A percentile compares a stretch with the other conserved stretches of the same genome.
Evolutionary conservation across 2,888 invertebrate species (phyloP).

Genomic region (Oligia fasciuncula): DNA sequence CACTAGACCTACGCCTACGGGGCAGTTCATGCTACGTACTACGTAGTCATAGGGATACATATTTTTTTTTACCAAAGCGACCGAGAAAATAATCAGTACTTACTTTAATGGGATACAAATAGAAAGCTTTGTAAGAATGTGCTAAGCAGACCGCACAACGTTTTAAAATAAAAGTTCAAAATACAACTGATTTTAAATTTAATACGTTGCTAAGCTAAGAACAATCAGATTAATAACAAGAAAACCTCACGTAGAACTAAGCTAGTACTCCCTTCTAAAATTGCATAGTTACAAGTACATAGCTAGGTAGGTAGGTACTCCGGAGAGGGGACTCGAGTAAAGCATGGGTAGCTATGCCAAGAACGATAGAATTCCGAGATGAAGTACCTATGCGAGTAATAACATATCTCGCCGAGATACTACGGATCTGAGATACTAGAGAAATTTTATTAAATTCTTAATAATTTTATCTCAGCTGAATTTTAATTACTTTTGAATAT

Average conservation of each 20-base stretch:
- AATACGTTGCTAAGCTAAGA: neutral
- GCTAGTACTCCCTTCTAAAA: slow-evolving; percentile 6
- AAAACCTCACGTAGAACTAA: neutral
- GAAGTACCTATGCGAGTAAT: slow-evolving; percentile 35
- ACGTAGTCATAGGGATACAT: neutral
- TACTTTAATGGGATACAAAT: neutral
- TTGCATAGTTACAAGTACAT: slow-evolving; percentile 9
- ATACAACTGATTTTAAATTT: neutral
- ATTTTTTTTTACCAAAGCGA: neutral
- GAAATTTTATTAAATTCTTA: slow-evolving; percentile 54
- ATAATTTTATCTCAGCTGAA: slow-evolving; percentile 48
- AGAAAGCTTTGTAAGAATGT: too few relatives aligned
- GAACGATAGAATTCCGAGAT: slow-evolving; percentile 42
- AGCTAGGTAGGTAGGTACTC: slow-evolving; percentile 2
- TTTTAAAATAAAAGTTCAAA: neutral
- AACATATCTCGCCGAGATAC: slow-evolving; percentile 48
- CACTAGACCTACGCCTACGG: neutral
- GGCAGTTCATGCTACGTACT: neutral
- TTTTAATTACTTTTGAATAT: too few relatives aligned
- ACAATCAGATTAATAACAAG: neutral
- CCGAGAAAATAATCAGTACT: neutral
- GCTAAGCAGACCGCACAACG: neutral
- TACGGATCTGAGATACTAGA: slow-evolving; percentile 16
- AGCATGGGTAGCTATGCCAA: slow-evolving; percentile 43
- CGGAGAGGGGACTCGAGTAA: neutral